Evolutionary conservation across 2,797 vertebrate species (phyloP).

Genomic region (Falco novaeseelandiae): DNA sequence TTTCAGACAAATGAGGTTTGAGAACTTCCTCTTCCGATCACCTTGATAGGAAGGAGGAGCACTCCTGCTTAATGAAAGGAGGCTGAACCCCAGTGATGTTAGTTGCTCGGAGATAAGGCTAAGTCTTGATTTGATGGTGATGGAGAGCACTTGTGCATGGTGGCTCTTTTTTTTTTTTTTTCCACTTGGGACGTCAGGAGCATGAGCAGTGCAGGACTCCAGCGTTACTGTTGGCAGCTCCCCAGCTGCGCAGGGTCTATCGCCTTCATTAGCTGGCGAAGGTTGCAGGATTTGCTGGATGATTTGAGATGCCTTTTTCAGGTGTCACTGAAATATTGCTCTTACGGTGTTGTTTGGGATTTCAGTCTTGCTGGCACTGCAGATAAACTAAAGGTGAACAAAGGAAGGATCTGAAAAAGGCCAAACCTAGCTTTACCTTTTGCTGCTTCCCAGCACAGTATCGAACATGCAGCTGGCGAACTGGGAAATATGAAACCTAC

Average conservation of each 20-base stretch:
- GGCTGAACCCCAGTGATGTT: neutral
- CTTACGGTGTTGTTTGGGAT: neutral
- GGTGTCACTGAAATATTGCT: neutral
- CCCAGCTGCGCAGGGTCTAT: neutral
- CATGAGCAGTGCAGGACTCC: neutral
- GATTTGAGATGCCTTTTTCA: neutral
- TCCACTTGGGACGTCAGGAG: neutral
- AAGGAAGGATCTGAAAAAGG: slow-evolving; percentile 1
- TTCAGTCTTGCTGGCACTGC: slow-evolving; percentile 9
- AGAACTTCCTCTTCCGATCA: neutral
- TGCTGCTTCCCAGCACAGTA: neutral
- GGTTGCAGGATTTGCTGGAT: neutral
- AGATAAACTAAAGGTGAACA: neutral
- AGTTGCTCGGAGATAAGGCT: neutral
- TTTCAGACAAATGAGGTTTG: neutral
- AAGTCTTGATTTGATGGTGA: neutral
- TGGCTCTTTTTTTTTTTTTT: neutral
- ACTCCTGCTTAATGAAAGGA: neutral
- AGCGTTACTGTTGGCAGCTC: neutral
- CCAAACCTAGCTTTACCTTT: neutral
- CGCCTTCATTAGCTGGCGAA: neutral
- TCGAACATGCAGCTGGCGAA: neutral
- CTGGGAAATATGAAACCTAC: neutral
- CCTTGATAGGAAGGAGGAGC: neutral
- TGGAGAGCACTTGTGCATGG: neutral